These are phyloP conservation scores for Cyprinodon brontotheroides DNA, from an alignment of 2,113 vertebrate species.

Conservation along the genomic window DNA sequence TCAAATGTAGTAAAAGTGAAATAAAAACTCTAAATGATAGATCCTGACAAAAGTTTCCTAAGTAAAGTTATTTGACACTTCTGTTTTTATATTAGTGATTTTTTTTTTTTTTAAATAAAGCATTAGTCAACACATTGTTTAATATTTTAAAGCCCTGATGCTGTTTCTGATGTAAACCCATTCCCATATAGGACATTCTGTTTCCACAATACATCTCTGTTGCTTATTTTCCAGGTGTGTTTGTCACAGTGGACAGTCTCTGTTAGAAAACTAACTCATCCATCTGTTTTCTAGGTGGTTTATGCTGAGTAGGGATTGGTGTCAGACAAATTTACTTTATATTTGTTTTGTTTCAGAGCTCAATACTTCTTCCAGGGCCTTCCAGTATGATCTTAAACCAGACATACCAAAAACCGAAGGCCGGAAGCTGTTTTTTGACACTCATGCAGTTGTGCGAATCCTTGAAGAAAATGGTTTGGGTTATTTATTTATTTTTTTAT, in stretches of 20 bases:
- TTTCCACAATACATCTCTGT: not conserved
- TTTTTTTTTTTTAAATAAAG: too few relatives aligned
- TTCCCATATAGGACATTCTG: not conserved
- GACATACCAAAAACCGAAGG: conserved; percentile 72
- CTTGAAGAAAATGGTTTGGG: conserved; percentile 90
- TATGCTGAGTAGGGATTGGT: not conserved
- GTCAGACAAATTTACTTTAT: not conserved
- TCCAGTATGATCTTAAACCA: conserved; percentile 75
- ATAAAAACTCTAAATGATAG: too few relatives aligned
- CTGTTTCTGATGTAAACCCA: not conserved
- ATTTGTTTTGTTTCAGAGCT: conserved; percentile 69
- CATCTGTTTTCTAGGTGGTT: not conserved
- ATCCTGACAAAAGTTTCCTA: too few relatives aligned
- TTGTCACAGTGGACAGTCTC: not conserved
- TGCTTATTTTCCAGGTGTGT: not conserved
- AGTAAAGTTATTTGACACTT: too few relatives aligned
- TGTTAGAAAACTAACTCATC: not conserved
- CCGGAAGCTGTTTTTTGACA: conserved; percentile 88
- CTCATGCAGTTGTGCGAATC: conserved; percentile 88
- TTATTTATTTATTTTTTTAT: not conserved
- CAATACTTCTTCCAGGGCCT: conserved; percentile 62
- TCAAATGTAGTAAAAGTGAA: too few relatives aligned
- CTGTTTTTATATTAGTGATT: too few relatives aligned
- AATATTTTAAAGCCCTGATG: not conserved
- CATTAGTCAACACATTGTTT: not conserved